A percentile compares a stretch with the other conserved stretches of the same genome.
These are phyloP conservation scores for Oscarella lobularis DNA, from an alignment of 37 sponge, comb jelly and placozoan genomes.

Conservation along the genomic window DNA sequence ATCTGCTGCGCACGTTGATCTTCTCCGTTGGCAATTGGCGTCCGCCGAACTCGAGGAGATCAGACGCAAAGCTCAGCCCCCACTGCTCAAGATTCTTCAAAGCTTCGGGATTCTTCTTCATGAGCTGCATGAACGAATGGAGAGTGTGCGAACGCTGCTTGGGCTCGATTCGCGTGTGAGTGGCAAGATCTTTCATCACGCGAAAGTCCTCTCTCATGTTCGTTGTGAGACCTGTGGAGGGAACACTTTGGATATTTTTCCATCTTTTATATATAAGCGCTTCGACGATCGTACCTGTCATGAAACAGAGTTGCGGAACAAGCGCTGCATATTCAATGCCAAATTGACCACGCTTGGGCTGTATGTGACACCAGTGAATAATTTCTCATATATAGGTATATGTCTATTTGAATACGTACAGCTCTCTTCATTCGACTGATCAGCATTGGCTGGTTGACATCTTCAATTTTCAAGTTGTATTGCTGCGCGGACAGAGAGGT, in stretches of 20 bases:
- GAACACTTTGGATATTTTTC: background rate
- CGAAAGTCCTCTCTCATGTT: conserved; percentile 5
- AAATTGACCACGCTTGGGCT: background rate
- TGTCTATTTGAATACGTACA: conserved; percentile 2
- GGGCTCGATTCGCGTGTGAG: conserved; percentile 11
- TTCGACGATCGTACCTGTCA: conserved; percentile 12
- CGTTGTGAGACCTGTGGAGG: conserved; percentile 9
- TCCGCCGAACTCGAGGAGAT: background rate
- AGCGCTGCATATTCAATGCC: background rate
- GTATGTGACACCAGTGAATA: too few relatives aligned
- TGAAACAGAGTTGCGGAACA: conserved; percentile 18
- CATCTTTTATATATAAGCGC: background rate
- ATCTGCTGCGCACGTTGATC: background rate
- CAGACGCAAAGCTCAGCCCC: background rate
- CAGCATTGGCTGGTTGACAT: conserved; percentile 17
- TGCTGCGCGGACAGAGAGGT: background rate
- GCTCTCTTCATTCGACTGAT: conserved; percentile 5
- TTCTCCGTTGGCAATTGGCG: background rate
- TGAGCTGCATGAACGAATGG: conserved; percentile 4
- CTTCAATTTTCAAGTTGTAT: conserved; percentile 6
- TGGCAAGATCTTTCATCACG: conserved; percentile 15
- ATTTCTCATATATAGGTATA: too few relatives aligned
- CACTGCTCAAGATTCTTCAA: background rate
- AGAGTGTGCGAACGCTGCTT: background rate
- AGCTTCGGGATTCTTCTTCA: conserved; percentile 6